Base-by-base conservation (phyloP, 2,888 invertebrate genomes). In the Ophion slaviceki region DNA sequence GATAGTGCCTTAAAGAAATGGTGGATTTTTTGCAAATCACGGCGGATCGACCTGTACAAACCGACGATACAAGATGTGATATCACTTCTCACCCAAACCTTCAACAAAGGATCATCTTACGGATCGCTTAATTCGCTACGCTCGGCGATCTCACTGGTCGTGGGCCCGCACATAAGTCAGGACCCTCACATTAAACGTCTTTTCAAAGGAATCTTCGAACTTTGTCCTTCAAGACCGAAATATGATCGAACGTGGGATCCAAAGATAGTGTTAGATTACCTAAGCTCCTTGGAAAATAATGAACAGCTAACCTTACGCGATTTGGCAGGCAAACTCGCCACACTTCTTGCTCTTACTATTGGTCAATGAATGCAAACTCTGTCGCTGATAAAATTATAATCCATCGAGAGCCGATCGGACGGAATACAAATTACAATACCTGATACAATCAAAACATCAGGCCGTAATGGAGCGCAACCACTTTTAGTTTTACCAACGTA, bases 91-190 rank as follows among this genome's bases (percentile, higher is more conserved):
- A 45, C 61, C 4, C 8, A 53, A 45, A 14, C 40, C 20, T 80
- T 71, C 20, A 76, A 82, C 11, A 66, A 78, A n/a, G 79, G 62
- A 72, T 75, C 74, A 11, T 79, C 67, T 64, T 89, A 88, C 82
- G 89, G 88, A 14, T 86, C 90, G 0, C 82, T 91, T 20, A 89
- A 90, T 72, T 87, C 86, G 6, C 82, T 87, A 47, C 74, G 89
- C 17, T 87, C 90, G 64, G 91, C 90, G 3, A 76, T 91, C 11
- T 80, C 89, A 0, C 72, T 90, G 32, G 88, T 90, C n/a, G n/a
- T 88, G 28, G 78, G 82, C 36, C 75, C 40, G 3, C 75, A 86
- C 17, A 59, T 89, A 14, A 88, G 86, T 17, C 66, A 87, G n/a
- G 80, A 89, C 47, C 62, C 77, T 20, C 36, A 71, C 20, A 47